These are phyloP conservation scores for Aquatica leii DNA, from an alignment of 2,888 invertebrate species.

Conservation along the genomic window DNA sequence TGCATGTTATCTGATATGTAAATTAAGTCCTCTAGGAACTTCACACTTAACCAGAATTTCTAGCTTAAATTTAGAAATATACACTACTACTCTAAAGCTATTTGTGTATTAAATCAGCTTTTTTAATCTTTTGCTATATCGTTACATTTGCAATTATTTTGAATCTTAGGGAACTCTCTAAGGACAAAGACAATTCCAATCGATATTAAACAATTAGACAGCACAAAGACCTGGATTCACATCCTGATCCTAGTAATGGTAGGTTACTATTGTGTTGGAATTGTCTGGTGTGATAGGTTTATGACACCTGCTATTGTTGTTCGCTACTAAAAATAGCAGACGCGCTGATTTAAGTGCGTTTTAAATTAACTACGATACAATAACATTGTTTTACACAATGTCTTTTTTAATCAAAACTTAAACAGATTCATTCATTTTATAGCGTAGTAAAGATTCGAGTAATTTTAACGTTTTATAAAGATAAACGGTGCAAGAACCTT, in stretches of 20 bases:
- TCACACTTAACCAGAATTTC: constrained; percentile 26
- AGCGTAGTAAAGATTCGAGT: too few species aligned
- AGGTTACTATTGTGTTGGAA: constrained; percentile 39
- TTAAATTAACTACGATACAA: neutral
- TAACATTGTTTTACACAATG: neutral
- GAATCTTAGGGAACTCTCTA: constrained; percentile 14
- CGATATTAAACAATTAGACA: constrained; percentile 42
- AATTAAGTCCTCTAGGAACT: constrained; percentile 33
- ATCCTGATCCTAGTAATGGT: constrained; percentile 41
- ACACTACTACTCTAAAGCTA: constrained; percentile 16
- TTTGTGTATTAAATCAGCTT: neutral
- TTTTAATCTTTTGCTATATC: too few species aligned
- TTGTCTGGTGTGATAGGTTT: constrained; percentile 38
- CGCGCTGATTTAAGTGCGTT: neutral
- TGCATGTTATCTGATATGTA: constrained; percentile 39
- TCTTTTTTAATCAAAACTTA: too few species aligned
- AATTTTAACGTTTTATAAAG: too few species aligned
- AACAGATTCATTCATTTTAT: too few species aligned
- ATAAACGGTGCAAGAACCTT: too few species aligned
- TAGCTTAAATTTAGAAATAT: constrained; percentile 31
- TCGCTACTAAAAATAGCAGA: neutral
- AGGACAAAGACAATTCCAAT: constrained; percentile 37
- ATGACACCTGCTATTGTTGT: constrained; percentile 31
- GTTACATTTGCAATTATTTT: constrained; percentile 23
- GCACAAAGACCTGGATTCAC: constrained; percentile 40